Evolutionary conservation across 2,797 vertebrate species (phyloP).

Genomic region (Leuciscus waleckii): DNA sequence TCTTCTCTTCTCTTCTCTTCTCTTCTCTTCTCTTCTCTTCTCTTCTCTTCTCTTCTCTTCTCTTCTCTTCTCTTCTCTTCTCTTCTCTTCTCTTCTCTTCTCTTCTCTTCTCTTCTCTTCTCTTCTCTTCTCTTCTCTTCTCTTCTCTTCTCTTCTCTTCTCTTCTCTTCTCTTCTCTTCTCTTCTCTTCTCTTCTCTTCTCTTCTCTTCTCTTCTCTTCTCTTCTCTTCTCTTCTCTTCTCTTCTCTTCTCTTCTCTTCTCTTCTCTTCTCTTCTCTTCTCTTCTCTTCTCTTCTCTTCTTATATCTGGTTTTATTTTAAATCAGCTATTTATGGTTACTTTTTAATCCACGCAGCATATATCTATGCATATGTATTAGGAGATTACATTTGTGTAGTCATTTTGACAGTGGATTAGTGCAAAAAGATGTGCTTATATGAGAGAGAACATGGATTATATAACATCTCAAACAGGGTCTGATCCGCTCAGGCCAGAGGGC

Average conservation of each 20-base stretch:
- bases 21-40: too few relatives aligned
- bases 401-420: conserved; percentile 23
- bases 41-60: too few relatives aligned
- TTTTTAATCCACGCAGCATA: neutral
- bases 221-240: too few relatives aligned
- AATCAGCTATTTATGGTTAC: neutral
- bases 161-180: too few relatives aligned
- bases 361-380: neutral
- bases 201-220: neutral
- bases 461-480: conserved; percentile 20
- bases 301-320: neutral
- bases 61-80: neutral
- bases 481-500: conserved; percentile 22
- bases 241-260: too few relatives aligned
- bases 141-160: neutral
- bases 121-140: too few relatives aligned
- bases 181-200: too few relatives aligned
- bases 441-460: conserved; percentile 33
- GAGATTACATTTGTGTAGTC: neutral
- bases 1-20: neutral
- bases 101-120: too few relatives aligned
- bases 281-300: neutral
- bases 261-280: too few relatives aligned
- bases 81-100: too few relatives aligned
- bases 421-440: conserved; percentile 15